phyloP scores from a whole-genome alignment of 1,140 invertebrate genomes.

The Lethocerus indicus region DNA sequence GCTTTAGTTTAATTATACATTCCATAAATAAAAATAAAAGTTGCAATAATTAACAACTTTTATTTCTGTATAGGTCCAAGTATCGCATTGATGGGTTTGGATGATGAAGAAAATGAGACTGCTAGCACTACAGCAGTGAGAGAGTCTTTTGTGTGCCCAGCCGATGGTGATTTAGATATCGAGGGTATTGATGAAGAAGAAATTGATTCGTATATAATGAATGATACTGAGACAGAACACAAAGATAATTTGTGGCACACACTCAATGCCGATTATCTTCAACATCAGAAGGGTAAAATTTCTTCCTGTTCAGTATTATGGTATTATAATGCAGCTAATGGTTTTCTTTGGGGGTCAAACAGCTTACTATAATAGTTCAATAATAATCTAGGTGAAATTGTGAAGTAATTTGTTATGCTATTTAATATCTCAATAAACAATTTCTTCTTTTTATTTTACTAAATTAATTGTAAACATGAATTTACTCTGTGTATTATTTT shows the following conservation, averaged over 20 bases:
- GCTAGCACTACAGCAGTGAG: conserved; percentile 2
- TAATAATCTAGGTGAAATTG: too few species aligned
- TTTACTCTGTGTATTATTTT: too few species aligned
- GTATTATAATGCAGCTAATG: too few species aligned
- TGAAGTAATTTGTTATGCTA: too few species aligned
- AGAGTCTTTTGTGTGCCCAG: conserved; percentile 16
- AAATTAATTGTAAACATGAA: too few species aligned
- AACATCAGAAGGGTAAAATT: conserved; percentile 61
- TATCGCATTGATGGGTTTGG: conserved; percentile 26
- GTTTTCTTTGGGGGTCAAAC: too few species aligned
- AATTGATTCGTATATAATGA: conserved; percentile 74
- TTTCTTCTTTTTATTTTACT: too few species aligned
- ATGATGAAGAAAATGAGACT: conserved; percentile 1
- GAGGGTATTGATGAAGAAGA: conserved; percentile 76
- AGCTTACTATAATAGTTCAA: too few species aligned
- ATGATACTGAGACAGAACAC: conserved; percentile 51
- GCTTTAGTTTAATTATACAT: not conserved
- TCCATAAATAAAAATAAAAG: not conserved
- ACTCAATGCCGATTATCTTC: conserved; percentile 67
- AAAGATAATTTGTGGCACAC: conserved; percentile 74
- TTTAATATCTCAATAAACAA: too few species aligned
- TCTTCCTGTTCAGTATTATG: too few species aligned
- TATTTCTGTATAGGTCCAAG: conserved; percentile 24
- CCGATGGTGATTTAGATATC: conserved; percentile 48
- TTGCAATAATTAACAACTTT: not conserved